Evolutionary conservation across 2,888 invertebrate genomes (phyloP).

Genomic region (Schrankia costaestrigalis): DNA sequence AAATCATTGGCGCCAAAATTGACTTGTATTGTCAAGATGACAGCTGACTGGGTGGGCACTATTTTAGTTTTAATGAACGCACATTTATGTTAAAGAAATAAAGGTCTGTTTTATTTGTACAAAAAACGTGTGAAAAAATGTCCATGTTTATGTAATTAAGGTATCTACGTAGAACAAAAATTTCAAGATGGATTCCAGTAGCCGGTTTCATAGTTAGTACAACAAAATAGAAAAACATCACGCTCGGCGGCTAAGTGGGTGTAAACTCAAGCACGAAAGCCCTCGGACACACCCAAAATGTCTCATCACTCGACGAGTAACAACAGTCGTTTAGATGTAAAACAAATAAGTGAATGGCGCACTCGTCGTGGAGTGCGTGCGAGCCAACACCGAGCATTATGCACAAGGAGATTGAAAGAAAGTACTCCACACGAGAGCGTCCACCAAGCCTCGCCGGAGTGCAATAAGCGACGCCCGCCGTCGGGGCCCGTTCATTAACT

Average conservation of each 20-base stretch:
- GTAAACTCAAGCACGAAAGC: constrained; percentile 57
- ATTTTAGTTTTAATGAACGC: constrained; percentile 45
- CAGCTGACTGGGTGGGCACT: constrained; percentile 68
- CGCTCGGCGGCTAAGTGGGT: constrained; percentile 55
- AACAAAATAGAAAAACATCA: constrained; percentile 48
- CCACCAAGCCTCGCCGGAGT: constrained; percentile 67
- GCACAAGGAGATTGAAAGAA: constrained; percentile 77
- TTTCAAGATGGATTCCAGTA: constrained; percentile 21
- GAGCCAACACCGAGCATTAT: constrained; percentile 70
- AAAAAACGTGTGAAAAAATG: constrained; percentile 1
- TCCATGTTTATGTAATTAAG: constrained; percentile 1
- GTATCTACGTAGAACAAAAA: constrained; percentile 10
- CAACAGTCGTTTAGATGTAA: constrained; percentile 68
- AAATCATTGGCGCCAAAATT: constrained; percentile 69
- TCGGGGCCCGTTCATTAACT: constrained; percentile 70
- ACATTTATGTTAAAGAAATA: constrained; percentile 12
- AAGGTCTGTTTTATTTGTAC: constrained; percentile 2
- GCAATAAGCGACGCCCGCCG: constrained; percentile 74
- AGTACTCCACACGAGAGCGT: constrained; percentile 72
- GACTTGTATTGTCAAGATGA: constrained; percentile 66
- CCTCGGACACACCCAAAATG: constrained; percentile 64
- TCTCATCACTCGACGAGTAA: constrained; percentile 52
- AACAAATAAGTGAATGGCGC: constrained; percentile 72
- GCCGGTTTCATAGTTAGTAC: constrained; percentile 25
- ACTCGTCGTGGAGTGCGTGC: constrained; percentile 67